A percentile compares a stretch with the other conserved stretches of the same genome.
phyloP scores from a whole-genome alignment of 2,888 invertebrate genomes.

The Tachina fera region DNA sequence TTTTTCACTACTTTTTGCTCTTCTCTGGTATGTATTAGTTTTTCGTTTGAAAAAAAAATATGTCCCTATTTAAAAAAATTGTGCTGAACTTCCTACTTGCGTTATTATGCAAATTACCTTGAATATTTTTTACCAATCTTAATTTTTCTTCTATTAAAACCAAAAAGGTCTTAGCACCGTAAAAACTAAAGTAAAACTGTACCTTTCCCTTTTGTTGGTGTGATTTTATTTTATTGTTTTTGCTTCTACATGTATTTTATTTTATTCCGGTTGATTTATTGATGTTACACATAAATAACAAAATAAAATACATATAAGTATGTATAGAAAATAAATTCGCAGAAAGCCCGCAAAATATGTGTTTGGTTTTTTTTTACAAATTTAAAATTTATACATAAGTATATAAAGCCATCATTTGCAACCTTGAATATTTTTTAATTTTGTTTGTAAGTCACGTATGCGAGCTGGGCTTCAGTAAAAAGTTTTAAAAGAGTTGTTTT shows the following conservation, averaged over 20 bases:
- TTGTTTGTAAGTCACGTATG: slow-evolving; percentile 81
- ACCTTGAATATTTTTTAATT: slow-evolving; percentile 78
- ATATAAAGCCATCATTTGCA: slow-evolving; percentile 66
- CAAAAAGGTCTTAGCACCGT: not conserved
- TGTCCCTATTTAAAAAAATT: too few species aligned
- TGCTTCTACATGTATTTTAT: too few species aligned
- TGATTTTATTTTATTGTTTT: not conserved
- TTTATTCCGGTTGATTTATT: slow-evolving; percentile 53
- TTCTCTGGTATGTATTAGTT: too few species aligned
- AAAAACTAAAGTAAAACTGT: slow-evolving; percentile 12
- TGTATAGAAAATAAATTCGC: slow-evolving; percentile 21
- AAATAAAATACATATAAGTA: not conserved
- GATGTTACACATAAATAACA: slow-evolving; percentile 40
- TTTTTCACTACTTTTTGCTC: too few species aligned
- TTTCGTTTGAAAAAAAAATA: not conserved
- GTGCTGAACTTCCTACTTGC: too few species aligned
- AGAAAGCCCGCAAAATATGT: slow-evolving; percentile 18
- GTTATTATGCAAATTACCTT: too few species aligned
- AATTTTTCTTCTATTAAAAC: too few species aligned
- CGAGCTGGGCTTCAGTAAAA: slow-evolving; percentile 39
- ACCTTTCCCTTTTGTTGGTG: not conserved
- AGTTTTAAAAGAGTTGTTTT: slow-evolving; percentile 34
- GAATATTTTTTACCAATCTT: too few species aligned
- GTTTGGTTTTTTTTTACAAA: slow-evolving; percentile 19
- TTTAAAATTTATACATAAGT: slow-evolving; percentile 48